A percentile compares a stretch with the other conserved stretches of the same genome.
Evolutionary conservation across 2,113 vertebrate genomes (phyloP).

Genomic region (Nannospalax galili): DNA sequence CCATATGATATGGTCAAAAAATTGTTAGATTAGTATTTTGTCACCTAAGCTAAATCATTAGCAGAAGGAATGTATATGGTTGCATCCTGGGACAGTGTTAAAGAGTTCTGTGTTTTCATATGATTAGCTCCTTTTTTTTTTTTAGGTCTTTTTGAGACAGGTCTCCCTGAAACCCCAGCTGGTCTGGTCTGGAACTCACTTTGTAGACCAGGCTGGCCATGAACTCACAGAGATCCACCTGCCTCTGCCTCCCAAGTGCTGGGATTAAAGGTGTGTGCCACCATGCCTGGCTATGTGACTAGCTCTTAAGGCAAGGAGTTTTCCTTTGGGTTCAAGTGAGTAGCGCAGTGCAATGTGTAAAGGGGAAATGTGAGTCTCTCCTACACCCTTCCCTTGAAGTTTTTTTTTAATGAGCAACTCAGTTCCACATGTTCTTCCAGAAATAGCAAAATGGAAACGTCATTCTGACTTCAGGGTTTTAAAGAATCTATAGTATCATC

Average conservation of each 20-base stretch:
- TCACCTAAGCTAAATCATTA: background rate
- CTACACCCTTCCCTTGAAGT: background rate
- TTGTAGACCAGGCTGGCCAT: no score
- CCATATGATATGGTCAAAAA: background rate
- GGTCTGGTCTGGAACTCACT: background rate
- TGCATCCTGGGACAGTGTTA: background rate
- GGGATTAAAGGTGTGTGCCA: no score
- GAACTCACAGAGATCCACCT: no score
- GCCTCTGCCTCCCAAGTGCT: no score
- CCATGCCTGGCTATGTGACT: background rate
- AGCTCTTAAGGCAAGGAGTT: background rate
- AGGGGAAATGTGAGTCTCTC: background rate
- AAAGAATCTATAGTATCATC: background rate
- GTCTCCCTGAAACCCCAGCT: no score
- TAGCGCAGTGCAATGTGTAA: accelerated
- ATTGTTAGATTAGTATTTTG: background rate
- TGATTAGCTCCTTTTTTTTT: background rate
- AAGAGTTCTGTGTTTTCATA: no score
- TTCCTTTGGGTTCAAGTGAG: background rate
- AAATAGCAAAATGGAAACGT: background rate
- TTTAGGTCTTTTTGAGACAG: no score
- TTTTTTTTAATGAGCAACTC: background rate
- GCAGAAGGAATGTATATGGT: background rate
- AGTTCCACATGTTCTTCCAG: background rate
- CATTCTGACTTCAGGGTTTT: background rate